Percentiles rank a stretch among this genome's conserved stretches.
These are phyloP conservation scores for Lasioglossum calceatum DNA, from an alignment of 2,888 invertebrate species.

Conservation along the genomic window DNA sequence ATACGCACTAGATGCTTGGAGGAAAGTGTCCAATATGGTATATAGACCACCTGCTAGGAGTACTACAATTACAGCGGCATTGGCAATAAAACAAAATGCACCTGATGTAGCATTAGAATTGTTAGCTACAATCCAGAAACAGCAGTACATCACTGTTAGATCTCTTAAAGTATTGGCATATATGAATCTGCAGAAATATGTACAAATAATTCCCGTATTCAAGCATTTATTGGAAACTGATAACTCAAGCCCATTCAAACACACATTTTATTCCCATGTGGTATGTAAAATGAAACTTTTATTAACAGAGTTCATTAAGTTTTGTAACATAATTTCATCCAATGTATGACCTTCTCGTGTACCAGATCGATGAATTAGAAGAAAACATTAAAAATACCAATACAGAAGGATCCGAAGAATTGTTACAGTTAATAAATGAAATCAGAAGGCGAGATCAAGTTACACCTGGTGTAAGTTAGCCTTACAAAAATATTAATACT, in stretches of 20 bases:
- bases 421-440: neutral
- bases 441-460: neutral
- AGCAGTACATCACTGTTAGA: conserved; percentile 88
- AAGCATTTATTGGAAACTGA: conserved; percentile 85
- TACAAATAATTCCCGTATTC: conserved; percentile 88
- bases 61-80: conserved; percentile 87
- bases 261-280: conserved; percentile 34
- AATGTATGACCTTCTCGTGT: neutral
- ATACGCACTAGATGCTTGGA: conserved; percentile 88
- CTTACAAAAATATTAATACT: neutral
- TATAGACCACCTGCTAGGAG: conserved; percentile 87
- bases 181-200: conserved; percentile 87
- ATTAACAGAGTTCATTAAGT: neutral
- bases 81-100: conserved; percentile 89
- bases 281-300: conserved; percentile 36
- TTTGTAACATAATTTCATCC: neutral
- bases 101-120: conserved; percentile 90
- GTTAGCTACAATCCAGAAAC: conserved; percentile 84
- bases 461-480: neutral
- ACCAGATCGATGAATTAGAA: conserved; percentile 22
- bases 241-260: accelerated
- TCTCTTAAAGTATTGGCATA: conserved; percentile 89
- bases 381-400: accelerated
- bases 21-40: conserved; percentile 86
- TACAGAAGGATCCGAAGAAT: neutral